Evolutionary conservation across 1,140 invertebrate genomes (phyloP), one percentile per base, ranked within the genome.

Genomic region (Pinna nobilis): DNA sequence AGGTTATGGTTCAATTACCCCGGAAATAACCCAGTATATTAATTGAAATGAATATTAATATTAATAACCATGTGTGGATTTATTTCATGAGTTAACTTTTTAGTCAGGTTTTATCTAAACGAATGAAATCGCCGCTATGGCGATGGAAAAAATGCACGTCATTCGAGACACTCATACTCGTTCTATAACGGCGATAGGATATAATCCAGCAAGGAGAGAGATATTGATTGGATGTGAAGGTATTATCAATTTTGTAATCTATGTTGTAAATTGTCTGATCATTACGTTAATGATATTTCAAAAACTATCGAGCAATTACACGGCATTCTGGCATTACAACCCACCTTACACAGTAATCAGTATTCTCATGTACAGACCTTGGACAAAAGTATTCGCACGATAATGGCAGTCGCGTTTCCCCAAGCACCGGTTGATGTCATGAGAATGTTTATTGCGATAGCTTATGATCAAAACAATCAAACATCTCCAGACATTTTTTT

Each of bases 141-240:
- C 88, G 7, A 87, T 89, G 87, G 87, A 88, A 87, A 87, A 85
- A 66, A 77, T 84, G 15, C 88, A 85, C 68, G 76, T 77, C n/a
- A 61, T 87, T n/a, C 78, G 82, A 35, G 87, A 89, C 37, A 86
- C 83, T 11, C 87, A 89, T 81, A 87, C 83, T 33, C 74, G 86
- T 9, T 63, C 82, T 0, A 85, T 89, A 35, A 89, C 88, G 28
- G 85, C 87, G 0, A 64, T 89, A n/a, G 88, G 88, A 11, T 88
- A 83, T 67, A 86, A 87, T 73, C 86, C 86, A 3, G 73, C 70
- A 25, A 74, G 86, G 30, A 71, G 87, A 25, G 88, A 89, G 80
- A 86, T 89, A 44, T 53, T 86, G n/a, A 79, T 88, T n/a, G 88
- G 88, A 59, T 89, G 80, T 77, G 88, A 89, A 86, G 88, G 88